Base-by-base conservation (phyloP, 1,140 invertebrate species). In the Muscidifurax raptorellus region DNA sequence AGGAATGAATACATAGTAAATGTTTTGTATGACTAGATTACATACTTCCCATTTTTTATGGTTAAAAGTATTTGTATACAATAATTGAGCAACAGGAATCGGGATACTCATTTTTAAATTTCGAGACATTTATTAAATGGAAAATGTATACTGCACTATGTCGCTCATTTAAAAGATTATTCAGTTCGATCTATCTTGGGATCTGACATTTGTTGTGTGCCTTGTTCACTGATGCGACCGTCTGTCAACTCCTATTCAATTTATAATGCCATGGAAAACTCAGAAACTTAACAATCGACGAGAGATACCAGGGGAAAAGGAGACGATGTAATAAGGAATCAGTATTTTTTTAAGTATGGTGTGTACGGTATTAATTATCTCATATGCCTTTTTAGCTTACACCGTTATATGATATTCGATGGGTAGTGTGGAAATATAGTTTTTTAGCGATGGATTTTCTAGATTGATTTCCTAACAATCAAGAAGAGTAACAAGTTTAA, bases 301-400 rank as follows among this genome's bases (percentile, higher is more conserved):
- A 36, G 27, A 76, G 32, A 77, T 84, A 44, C 36, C 15, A 76
- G 75, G 76, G 28, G 18, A 80, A 84, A 64, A 74, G 10, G 59
- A 82, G 28, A 69, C 78, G 59, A 69, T 81, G 25, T 59, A 80
- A 83, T 66, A 88, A 74, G 86, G 82, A 88, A 87, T 15, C 85
- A 87, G 82, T 88, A 88, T 89, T 89, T 89, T 87, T 88, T 84
- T 84, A 84, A 66, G 36, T 75, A 80, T 27, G 27, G 7, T 80
- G 15, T 75, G 27, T 72, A 82, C 6, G 10, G 30, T 75, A 30
- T 64, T 69, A 27, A 77, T 85, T 82, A 13, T 76, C 64, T 81
- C 27, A 75, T 77, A 77, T 76, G 78, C 59, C 71, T 80, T 80
- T 80, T 47, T 72, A 84, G 28, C 47, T 44, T 72, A 84, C 44